Conservation (phyloP, 2,113 vertebrate genomes). For the Microcebus griseorufus region DNA sequence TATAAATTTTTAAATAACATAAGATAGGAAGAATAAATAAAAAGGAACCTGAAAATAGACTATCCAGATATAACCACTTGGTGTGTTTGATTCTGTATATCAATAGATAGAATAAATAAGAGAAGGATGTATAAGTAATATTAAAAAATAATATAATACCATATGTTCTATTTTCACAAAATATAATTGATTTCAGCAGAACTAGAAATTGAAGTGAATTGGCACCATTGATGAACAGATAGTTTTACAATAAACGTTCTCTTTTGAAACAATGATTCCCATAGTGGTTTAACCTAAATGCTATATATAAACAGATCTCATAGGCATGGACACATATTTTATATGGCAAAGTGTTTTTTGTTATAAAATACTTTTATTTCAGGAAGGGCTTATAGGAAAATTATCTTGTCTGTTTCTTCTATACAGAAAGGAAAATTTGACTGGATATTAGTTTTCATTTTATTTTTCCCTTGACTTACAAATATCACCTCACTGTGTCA, state of each 20-base stretch:
- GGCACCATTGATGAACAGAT: neutral
- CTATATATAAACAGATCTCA: neutral
- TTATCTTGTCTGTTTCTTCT: neutral
- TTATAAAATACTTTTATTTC: neutral
- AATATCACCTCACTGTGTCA: neutral
- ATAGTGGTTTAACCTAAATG: neutral
- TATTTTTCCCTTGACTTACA: neutral
- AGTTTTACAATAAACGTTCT: neutral
- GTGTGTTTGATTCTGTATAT: neutral
- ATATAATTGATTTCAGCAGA: neutral
- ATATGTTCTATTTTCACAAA: neutral
- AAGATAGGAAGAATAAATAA: neutral
- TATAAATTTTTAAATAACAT: neutral
- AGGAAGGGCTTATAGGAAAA: neutral
- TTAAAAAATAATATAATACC: neutral
- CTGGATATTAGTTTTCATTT: neutral
- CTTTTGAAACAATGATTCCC: neutral
- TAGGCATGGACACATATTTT: neutral
- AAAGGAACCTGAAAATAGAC: neutral
- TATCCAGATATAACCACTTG: neutral
- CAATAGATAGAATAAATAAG: neutral
- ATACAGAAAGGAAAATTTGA: neutral
- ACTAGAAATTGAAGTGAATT: neutral
- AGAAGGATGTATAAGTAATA: neutral
- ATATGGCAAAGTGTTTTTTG: neutral